Evolutionary conservation across 2,113 vertebrate genomes (phyloP).

Genomic region (Sylvietta virens): DNA sequence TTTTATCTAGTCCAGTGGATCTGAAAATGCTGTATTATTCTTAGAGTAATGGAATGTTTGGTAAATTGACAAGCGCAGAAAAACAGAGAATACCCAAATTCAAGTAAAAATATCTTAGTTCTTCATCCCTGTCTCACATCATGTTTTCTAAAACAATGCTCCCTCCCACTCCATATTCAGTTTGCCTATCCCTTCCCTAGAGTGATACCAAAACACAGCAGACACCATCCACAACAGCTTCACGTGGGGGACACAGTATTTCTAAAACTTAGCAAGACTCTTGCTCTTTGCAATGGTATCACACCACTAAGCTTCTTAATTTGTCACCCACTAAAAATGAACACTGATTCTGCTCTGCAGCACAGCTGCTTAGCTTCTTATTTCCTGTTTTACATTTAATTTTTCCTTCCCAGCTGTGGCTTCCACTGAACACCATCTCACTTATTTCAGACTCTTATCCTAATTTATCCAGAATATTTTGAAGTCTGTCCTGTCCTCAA

Average conservation of each 20-base stretch:
- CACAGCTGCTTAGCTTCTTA: slow-evolving; percentile 21
- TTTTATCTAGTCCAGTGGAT: background rate
- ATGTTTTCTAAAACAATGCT: background rate
- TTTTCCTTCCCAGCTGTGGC: slow-evolving; percentile 24
- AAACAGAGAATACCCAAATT: background rate
- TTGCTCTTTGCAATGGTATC: background rate
- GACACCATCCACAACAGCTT: background rate
- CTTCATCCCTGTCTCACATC: background rate
- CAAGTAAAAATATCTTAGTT: background rate
- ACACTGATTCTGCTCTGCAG: background rate
- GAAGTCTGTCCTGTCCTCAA: background rate
- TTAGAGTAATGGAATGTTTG: background rate
- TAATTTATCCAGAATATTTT: slow-evolving; percentile 5
- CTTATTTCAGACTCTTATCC: background rate
- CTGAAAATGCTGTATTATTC: background rate
- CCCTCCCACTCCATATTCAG: background rate
- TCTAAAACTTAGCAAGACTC: background rate
- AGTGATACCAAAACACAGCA: background rate
- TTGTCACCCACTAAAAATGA: slow-evolving; percentile 5
- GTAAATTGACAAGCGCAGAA: background rate
- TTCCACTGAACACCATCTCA: background rate
- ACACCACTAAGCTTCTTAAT: slow-evolving; percentile 3
- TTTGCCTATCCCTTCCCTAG: background rate
- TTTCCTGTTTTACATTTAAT: slow-evolving; percentile 7
- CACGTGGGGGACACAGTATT: background rate